Evolutionary conservation across 2,797 vertebrate genomes (phyloP), one percentile per base, ranked within the genome.

Genomic region (Pachyuromys duprasi): DNA sequence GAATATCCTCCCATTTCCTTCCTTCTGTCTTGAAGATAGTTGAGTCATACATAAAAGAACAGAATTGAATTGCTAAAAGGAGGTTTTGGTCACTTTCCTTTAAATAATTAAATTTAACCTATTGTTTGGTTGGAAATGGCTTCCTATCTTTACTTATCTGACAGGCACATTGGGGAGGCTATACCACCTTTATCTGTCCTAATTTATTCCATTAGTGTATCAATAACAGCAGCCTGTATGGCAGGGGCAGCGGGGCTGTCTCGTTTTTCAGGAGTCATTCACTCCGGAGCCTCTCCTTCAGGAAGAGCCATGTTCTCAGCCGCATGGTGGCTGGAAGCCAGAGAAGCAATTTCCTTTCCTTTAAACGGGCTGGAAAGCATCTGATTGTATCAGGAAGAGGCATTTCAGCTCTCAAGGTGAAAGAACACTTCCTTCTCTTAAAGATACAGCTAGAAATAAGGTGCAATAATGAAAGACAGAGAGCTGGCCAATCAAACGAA

Each of bases 311-410:
- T 96, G 97, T 98, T 98, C 98, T 99, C 97, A 98, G 98, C 98
- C 97, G 97, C 24, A 12, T 28, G 72, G 96, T 98, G 98, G 99
- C 98, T 95, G 94, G 87, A 95, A 81, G 98, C 98, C 98, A 99
- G 98, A 97, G 98, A 98, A 98, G 98, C 98, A 98, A 98, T 99
- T 99, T 99, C 98, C 97, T 96, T 98, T 97, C 96, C 69, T 45
- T 75, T 84, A 97, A 98, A 98, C 95, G 95, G 90, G 36, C 96
- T 98, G 93, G 96, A 98, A 98, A 97, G 96, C 96, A 97, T 97
- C 96, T 97, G 96, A 95, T 98, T 98, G 84, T 97, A 98, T 98
- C 98, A 97, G 97, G 94, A 97, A 98, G 97, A 98, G 97, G 93
- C 97, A 98, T 98, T 98, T 98, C 96, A 96, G 94, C 98, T 98